Conservation (phyloP, 2,797 vertebrate species). For the Moxostoma hubbsi region DNA sequence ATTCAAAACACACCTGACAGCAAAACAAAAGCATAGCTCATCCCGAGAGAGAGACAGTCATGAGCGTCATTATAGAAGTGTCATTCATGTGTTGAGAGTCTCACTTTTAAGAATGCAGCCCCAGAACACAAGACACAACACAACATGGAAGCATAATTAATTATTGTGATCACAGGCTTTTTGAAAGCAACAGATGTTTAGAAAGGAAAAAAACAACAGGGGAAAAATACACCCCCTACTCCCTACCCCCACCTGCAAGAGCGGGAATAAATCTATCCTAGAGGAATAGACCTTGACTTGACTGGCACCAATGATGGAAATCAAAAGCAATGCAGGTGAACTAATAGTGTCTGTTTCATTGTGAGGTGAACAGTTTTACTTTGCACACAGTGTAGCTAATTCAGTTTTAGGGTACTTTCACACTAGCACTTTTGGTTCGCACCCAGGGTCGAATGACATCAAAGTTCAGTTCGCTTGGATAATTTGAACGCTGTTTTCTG, state of each 20-base stretch:
- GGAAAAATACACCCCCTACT: constrained; percentile 13
- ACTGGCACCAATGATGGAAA: not conserved
- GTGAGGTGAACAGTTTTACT: not conserved
- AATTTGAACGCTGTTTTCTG: too few species aligned
- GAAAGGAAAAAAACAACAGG: constrained; percentile 53
- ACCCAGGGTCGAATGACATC: too few species aligned
- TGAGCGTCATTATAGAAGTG: constrained; percentile 30
- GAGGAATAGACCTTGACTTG: not conserved
- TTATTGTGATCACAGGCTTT: constrained; percentile 34
- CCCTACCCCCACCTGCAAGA: too few species aligned
- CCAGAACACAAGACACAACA: constrained; percentile 8
- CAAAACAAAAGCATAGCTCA: constrained; percentile 29
- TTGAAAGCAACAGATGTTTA: constrained; percentile 63
- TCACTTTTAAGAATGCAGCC: constrained; percentile 21
- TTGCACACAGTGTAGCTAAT: not conserved
- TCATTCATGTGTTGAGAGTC: constrained; percentile 1
- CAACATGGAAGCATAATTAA: constrained; percentile 31
- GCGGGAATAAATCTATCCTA: too few species aligned
- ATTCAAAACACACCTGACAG: constrained; percentile 31
- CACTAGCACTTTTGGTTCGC: too few species aligned
- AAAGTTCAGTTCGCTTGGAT: too few species aligned
- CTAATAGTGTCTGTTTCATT: constrained; percentile 1
- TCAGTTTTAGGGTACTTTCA: not conserved
- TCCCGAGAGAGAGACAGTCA: constrained; percentile 40
- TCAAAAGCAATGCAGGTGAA: not conserved